Conservation (phyloP, 2,797 vertebrate species). For the Capromys pilorides region DNA sequence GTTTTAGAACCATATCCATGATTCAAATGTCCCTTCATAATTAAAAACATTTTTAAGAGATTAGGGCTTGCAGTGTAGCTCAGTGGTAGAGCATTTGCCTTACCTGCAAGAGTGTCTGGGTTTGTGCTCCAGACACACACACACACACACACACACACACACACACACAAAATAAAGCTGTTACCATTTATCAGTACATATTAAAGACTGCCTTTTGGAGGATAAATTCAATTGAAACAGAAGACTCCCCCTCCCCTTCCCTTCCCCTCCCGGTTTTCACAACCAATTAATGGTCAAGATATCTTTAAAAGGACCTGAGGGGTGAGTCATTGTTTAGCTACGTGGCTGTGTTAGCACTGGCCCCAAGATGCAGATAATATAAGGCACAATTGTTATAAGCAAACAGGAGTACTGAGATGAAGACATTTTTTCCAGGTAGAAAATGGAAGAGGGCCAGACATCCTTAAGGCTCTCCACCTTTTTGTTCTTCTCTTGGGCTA, state of each 20-base stretch:
- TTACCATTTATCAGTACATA: not conserved
- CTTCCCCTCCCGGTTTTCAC: conserved; percentile 19
- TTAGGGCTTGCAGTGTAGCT: not conserved
- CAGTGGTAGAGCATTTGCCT: not conserved
- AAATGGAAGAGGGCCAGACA: conserved; percentile 67
- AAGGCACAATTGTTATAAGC: conserved; percentile 27
- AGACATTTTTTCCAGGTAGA: conserved; percentile 64
- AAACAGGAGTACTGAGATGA: conserved; percentile 54
- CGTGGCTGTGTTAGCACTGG: conserved; percentile 12
- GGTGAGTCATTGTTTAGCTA: conserved; percentile 52
- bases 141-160: not conserved
- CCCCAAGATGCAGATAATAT: conserved; percentile 43
- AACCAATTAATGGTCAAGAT: not conserved
- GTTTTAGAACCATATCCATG: not conserved
- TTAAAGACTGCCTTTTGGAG: not conserved
- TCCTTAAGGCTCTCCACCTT: conserved; percentile 29
- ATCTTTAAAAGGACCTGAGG: conserved; percentile 30
- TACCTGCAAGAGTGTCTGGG: not conserved
- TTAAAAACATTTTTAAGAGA: not conserved
- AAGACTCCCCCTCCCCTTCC: not conserved
- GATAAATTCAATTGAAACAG: not conserved
- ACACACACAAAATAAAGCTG: not conserved
- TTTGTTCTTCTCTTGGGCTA: not conserved
- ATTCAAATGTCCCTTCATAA: not conserved
- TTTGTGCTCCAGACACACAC: not conserved